Evolutionary conservation across 2,888 invertebrate genomes (phyloP).

Genomic region (Synanthedon myopaeformis): DNA sequence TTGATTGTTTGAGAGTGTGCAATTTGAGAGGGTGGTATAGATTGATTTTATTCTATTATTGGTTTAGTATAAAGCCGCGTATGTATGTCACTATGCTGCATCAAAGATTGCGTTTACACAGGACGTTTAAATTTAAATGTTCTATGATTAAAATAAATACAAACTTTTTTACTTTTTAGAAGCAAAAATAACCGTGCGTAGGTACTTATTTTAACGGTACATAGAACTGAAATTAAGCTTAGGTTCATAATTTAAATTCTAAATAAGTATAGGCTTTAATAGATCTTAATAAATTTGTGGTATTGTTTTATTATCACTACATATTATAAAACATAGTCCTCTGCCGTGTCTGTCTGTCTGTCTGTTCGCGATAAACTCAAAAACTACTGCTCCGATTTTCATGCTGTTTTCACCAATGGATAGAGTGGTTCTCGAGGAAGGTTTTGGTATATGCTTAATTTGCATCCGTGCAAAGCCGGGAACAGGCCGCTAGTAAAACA

Average conservation of each 20-base stretch:
- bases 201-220: neutral
- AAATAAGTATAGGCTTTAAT: neutral
- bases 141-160: neutral
- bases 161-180: neutral
- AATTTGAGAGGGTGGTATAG: constrained; percentile 59
- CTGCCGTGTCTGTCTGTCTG: no score
- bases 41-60: constrained; percentile 69
- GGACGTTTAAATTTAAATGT: constrained; percentile 9
- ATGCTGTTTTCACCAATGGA: no score
- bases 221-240: no score
- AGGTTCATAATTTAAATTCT: neutral
- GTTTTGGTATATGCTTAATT: no score
- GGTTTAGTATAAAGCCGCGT: constrained; percentile 68
- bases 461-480: no score
- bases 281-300: no score
- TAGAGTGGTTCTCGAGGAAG: no score
- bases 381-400: no score
- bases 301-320: no score
- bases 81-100: constrained; percentile 67
- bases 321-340: no score
- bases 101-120: constrained; percentile 39
- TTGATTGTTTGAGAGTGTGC: constrained; percentile 48
- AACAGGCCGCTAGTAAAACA: no score
- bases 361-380: no score
- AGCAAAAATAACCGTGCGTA: neutral